phyloP scores from a whole-genome alignment of 30 jellyfish, hydroid and myxozoan species.

The Aurelia sp. region DNA sequence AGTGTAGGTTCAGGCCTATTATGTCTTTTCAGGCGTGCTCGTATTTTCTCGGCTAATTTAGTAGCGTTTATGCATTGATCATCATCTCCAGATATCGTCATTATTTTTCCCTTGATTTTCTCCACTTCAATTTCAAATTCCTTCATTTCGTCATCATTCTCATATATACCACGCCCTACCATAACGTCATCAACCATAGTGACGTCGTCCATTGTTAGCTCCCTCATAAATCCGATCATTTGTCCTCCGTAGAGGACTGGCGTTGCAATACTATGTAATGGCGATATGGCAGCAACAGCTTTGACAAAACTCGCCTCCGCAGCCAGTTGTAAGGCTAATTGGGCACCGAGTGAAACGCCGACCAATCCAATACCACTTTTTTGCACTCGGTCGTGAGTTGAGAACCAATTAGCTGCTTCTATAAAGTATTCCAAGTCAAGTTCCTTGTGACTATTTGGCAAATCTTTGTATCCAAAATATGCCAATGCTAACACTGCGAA shows the following conservation, averaged over 20 bases:
- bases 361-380: no score
- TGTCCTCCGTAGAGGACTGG: not conserved
- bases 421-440: no score
- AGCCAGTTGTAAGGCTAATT: conserved; percentile 27
- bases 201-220: not conserved
- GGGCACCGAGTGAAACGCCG: not conserved
- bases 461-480: no score
- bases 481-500: no score
- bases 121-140: conserved; percentile 7
- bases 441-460: no score
- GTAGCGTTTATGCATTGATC: not conserved
- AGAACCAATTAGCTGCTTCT: no score
- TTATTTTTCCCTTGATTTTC: not conserved
- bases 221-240: not conserved
- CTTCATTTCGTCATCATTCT: not conserved
- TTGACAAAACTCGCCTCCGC: conserved; percentile 1
- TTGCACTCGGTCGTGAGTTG: no score
- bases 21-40: not conserved
- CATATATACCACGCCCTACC: not conserved
- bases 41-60: not conserved
- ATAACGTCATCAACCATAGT: not conserved
- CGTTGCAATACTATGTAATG: not conserved
- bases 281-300: conserved; percentile 54
- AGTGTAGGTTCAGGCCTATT: not conserved
- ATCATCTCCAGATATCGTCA: conserved; percentile 23